Percentiles rank a stretch among this genome's conserved stretches.
Evolutionary conservation across 1,140 invertebrate species (phyloP).

Genomic region (Tyrophagus putrescentiae): DNA sequence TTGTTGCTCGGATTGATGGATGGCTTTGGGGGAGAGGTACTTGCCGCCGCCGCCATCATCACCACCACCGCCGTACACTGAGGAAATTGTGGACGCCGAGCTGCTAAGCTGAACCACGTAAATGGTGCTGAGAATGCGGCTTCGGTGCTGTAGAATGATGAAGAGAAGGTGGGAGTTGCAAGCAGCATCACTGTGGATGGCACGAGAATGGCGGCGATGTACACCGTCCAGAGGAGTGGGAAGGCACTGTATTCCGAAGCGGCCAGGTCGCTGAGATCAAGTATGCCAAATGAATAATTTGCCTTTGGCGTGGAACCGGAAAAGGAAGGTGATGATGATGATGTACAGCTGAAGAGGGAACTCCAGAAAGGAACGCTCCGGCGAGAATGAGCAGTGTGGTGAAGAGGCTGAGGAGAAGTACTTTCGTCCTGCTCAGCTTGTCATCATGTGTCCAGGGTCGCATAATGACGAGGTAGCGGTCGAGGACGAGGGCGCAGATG

Average conservation of each 20-base stretch:
- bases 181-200: neutral
- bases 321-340: too few relatives aligned
- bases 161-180: conserved; percentile 1
- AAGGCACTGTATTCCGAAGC: too few relatives aligned
- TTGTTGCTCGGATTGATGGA: conserved; percentile 6
- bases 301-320: neutral
- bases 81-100: too few relatives aligned
- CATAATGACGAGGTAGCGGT: conserved; percentile 2
- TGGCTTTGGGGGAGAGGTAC: too few relatives aligned
- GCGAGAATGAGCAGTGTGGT: neutral
- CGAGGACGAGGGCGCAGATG: neutral
- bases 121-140: neutral
- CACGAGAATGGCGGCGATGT: neutral
- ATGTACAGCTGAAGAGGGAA: too few relatives aligned
- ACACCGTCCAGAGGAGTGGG: too few relatives aligned
- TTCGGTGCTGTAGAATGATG: neutral
- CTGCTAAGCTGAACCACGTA: neutral
- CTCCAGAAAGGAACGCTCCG: neutral
- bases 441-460: neutral
- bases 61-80: too few relatives aligned
- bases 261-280: too few relatives aligned
- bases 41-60: neutral
- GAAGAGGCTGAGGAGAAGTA: neutral
- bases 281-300: neutral
- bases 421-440: neutral